Evolutionary conservation across 2,113 vertebrate species (phyloP).

Genomic region (Callaeas wilsoni): DNA sequence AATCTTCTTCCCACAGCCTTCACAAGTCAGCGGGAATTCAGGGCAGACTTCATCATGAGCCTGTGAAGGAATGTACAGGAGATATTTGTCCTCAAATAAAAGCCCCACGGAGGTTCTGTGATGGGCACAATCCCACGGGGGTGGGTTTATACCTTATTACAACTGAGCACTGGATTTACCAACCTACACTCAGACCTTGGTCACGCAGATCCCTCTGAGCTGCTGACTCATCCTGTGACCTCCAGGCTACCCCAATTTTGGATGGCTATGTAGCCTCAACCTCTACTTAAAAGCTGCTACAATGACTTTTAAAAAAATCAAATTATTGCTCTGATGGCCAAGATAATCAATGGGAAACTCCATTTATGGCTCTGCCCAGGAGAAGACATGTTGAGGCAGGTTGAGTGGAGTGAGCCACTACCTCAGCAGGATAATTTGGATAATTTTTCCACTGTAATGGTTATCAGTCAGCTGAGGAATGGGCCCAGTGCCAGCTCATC

Average conservation of each 20-base stretch:
- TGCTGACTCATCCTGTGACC: background rate
- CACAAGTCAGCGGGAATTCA: constrained; percentile 85
- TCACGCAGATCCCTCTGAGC: background rate
- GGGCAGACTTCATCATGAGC: constrained; percentile 85
- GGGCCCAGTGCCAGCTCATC: background rate
- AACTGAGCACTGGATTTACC: accelerated
- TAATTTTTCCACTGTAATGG: background rate
- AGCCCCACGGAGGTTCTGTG: background rate
- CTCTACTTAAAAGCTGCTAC: background rate
- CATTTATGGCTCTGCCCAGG: background rate
- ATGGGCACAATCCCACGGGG: background rate
- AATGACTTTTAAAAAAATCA: background rate
- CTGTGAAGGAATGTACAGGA: constrained; percentile 42
- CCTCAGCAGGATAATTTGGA: background rate
- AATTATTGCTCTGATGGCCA: background rate
- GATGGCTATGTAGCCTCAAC: background rate
- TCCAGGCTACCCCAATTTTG: background rate
- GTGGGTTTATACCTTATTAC: background rate
- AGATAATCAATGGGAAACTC: background rate
- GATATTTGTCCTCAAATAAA: background rate
- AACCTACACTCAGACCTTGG: background rate
- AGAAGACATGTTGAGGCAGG: background rate
- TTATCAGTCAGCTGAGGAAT: background rate
- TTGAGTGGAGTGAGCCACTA: background rate
- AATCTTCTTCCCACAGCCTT: constrained; percentile 87